Percentiles rank a stretch among this genome's conserved stretches.
These are phyloP conservation scores for Drosophila orosa DNA, from an alignment of 1,140 invertebrate species.

Conservation along the genomic window DNA sequence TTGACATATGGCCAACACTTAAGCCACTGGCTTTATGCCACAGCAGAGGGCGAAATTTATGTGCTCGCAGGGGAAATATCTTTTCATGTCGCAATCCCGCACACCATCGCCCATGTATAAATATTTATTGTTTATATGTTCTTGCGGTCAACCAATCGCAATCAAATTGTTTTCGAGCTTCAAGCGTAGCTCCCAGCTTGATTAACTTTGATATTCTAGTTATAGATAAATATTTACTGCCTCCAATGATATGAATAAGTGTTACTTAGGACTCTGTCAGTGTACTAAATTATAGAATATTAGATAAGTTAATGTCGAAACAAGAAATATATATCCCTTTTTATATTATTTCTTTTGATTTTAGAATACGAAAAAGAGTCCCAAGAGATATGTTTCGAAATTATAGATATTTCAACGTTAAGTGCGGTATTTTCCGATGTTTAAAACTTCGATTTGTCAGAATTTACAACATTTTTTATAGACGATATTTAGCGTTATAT, in stretches of 20 bases:
- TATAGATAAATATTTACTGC: conserved; percentile 33
- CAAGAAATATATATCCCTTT: background rate
- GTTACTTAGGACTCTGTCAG: background rate
- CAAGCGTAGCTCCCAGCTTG: conserved; percentile 22
- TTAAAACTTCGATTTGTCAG: background rate
- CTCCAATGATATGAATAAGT: conserved; percentile 7
- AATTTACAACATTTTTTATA: background rate
- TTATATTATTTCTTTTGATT: background rate
- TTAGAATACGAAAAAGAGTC: background rate
- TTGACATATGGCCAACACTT: conserved; percentile 72
- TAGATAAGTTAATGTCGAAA: background rate
- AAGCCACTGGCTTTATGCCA: conserved; percentile 65
- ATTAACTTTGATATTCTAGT: conserved; percentile 40
- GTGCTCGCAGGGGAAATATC: conserved; percentile 38
- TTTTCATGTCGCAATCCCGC: conserved; percentile 18
- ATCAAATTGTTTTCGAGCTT: conserved; percentile 57
- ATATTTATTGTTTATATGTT: conserved; percentile 55
- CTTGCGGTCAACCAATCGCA: conserved; percentile 53
- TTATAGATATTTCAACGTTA: background rate
- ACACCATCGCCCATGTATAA: conserved; percentile 35
- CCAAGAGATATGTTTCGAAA: rapidly evolving
- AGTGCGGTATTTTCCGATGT: no score
- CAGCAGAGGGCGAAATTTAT: conserved; percentile 56
- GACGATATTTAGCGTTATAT: background rate
- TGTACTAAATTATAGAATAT: background rate